Base-by-base conservation (phyloP, 2,797 vertebrate species). In the Margarornis squamiger region DNA sequence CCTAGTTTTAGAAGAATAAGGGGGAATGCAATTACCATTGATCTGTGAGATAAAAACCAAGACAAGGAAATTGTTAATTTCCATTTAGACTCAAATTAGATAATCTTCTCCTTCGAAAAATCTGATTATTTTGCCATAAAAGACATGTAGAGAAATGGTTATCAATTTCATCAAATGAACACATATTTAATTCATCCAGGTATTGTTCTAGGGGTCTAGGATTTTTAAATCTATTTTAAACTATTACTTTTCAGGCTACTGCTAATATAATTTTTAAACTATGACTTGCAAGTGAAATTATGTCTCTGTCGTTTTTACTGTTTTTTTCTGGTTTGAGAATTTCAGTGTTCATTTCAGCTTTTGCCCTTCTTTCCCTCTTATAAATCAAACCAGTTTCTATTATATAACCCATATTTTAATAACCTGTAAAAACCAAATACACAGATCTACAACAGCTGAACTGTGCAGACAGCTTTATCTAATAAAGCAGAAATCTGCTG, bases 21-120 rank as follows among this genome's bases (percentile, higher is more conserved):
- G 21, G 70, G 61, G 17, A 86, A 88, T 32, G 38, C 24, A 78
- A 86, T 72, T 75, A 84, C 24, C 17, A 74, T 32, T 67, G 80
- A 95, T 52, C 39, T 78, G 54, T 10, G 62, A 89, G 59, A 70
- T 24, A 78, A 81, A 91, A 78, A 62, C 17, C 34, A 83, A 77
- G 83, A 43, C 52, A 71, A 3, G 14, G 62, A 82, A 67, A 90
- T 17, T 43, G 38, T 62, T 72, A 57, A 61, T 46, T 72, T 78
- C 86, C 71, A 90, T 75, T 88, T 90, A 88, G 29, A 86, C 66
- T 92, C 70, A 49, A 88, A 81, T 27, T 77, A 86, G 75, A 70
- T 91, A 43, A 90, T 71, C 36, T 24, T 66, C 36, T 32, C 49
- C 68, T 68, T 80, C 36, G 19, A 86, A 90, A 94, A 86, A 77